phyloP scores from a whole-genome alignment of 1,140 invertebrate species.

The Paraescarpia echinospica region DNA sequence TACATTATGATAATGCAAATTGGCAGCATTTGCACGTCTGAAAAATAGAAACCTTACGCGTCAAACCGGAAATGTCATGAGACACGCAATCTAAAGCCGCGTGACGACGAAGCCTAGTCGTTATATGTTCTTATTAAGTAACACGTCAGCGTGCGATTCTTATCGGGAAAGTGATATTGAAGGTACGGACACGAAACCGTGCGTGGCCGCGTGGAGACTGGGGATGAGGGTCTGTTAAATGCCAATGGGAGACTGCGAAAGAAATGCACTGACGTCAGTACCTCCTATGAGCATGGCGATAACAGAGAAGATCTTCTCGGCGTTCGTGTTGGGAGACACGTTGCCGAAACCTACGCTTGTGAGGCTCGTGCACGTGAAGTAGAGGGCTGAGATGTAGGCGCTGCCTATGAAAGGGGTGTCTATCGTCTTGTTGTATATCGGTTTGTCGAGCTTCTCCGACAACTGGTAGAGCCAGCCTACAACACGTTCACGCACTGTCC shows the following conservation, averaged over 20 bases:
- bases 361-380: constrained; percentile 93
- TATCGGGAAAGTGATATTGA: not conserved
- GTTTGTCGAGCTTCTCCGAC: constrained; percentile 45
- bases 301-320: constrained; percentile 89
- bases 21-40: not conserved
- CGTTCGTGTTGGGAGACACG: constrained; percentile 91
- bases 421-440: constrained; percentile 37
- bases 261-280: constrained; percentile 55
- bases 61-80: not conserved
- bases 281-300: constrained; percentile 93
- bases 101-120: not conserved
- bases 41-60: not conserved
- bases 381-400: constrained; percentile 87
- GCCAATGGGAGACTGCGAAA: not conserved
- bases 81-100: not conserved
- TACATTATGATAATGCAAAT: not conserved
- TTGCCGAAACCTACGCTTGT: constrained; percentile 97
- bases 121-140: not conserved
- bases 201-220: too few relatives aligned
- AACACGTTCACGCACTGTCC: not conserved
- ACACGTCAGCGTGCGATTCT: not conserved
- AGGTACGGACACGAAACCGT: not conserved
- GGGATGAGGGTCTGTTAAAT: not conserved
- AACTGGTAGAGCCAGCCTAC: constrained; percentile 56
- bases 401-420: constrained; percentile 54